Conservation (phyloP, 2,113 vertebrate species). For the Epinephelus moara region DNA sequence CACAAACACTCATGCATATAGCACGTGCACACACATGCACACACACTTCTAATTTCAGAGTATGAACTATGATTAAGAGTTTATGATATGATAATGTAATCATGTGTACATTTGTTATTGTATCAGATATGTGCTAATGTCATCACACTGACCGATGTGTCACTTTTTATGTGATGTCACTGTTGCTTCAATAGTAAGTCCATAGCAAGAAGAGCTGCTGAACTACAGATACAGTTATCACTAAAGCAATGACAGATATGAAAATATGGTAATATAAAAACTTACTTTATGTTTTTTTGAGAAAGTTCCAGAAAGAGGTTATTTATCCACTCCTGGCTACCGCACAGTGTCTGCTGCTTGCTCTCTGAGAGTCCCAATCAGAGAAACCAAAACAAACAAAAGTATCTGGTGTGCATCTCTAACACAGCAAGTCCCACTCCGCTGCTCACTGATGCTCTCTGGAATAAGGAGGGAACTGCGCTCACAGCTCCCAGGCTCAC, state of each 20-base stretch:
- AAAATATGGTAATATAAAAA: constrained; percentile 42
- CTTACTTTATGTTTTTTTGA: constrained; percentile 78
- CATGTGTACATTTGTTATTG: not conserved
- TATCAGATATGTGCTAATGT: not conserved
- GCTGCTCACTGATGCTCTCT: constrained; percentile 76
- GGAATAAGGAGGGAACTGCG: constrained; percentile 79
- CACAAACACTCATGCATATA: not conserved
- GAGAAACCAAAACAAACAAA: constrained; percentile 73
- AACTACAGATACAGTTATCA: constrained; percentile 7
- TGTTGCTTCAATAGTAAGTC: constrained; percentile 11
- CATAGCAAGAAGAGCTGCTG: constrained; percentile 17
- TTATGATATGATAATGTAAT: not conserved
- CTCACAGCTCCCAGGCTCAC: constrained; percentile 69
- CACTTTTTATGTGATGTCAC: constrained; percentile 8
- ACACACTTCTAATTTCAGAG: constrained; percentile 9
- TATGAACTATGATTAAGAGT: not conserved
- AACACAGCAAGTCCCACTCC: constrained; percentile 72
- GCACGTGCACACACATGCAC: constrained; percentile 13
- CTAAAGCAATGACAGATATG: constrained; percentile 16
- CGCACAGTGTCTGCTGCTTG: constrained; percentile 18
- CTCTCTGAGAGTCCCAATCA: constrained; percentile 62
- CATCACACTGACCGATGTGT: constrained; percentile 3
- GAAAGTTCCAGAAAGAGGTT: constrained; percentile 62
- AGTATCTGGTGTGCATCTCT: constrained; percentile 76
- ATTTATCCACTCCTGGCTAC: constrained; percentile 34